Evolutionary conservation across 2,888 invertebrate species (phyloP).

Genomic region (Dorcus parallelipipedus): DNA sequence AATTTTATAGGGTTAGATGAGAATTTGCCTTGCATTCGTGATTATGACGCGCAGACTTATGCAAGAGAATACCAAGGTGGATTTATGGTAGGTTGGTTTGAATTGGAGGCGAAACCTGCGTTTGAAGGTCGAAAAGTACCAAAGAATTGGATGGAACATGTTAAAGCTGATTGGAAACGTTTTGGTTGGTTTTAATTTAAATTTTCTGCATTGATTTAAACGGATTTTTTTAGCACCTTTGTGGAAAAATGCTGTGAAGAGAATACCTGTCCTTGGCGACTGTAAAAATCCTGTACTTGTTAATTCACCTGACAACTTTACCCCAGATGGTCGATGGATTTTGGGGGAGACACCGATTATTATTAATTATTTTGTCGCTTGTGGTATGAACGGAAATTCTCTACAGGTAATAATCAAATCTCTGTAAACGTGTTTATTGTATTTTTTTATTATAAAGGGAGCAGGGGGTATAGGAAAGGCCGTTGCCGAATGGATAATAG

Average conservation of each 20-base stretch:
- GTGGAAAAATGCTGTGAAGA: constrained; percentile 53
- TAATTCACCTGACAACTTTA: constrained; percentile 68
- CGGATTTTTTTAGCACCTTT: constrained; percentile 44
- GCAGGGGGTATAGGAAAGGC: constrained; percentile 68
- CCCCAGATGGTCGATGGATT: constrained; percentile 68
- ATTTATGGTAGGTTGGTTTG: constrained; percentile 65
- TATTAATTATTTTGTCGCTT: constrained; percentile 69
- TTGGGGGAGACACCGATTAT: constrained; percentile 67
- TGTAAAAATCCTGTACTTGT: constrained; percentile 53
- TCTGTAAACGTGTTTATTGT: constrained; percentile 14
- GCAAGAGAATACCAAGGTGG: constrained; percentile 58
- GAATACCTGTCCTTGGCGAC: constrained; percentile 57
- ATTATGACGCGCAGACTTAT: constrained; percentile 64
- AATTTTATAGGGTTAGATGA: constrained; percentile 35
- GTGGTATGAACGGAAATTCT: constrained; percentile 69
- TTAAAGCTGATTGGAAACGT: constrained; percentile 59
- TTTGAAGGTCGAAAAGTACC: constrained; percentile 53
- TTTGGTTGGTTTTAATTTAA: constrained; percentile 52
- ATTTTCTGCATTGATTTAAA: background rate
- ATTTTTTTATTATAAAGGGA: constrained; percentile 39
- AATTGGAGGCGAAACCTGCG: constrained; percentile 62
- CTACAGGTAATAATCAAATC: constrained; percentile 46
- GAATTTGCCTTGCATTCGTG: constrained; percentile 56
- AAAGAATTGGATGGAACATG: constrained; percentile 51
- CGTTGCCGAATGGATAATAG: constrained; percentile 66